Conservation (phyloP, 1,140 invertebrate genomes). For the Arion vulgaris region DNA sequence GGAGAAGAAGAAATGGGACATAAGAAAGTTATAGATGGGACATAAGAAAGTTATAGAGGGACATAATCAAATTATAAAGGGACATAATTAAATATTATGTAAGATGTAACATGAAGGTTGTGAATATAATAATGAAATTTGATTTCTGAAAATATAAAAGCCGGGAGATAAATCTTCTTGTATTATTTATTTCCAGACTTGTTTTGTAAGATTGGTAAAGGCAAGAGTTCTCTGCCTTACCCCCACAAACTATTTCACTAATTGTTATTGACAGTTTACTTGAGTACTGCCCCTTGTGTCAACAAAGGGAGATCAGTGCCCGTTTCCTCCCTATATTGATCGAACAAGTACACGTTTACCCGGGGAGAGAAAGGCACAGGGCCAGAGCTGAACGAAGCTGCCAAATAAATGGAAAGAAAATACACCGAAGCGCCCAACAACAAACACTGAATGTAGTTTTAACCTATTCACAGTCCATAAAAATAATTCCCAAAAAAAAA, state of each 20-base stretch:
- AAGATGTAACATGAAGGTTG: too few relatives aligned
- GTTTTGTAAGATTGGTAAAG: neutral
- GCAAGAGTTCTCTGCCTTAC: neutral
- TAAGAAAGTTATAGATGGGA: too few relatives aligned
- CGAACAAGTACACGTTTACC: constrained; percentile 22
- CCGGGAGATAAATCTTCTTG: too few relatives aligned
- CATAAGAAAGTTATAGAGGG: too few relatives aligned
- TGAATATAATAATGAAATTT: too few relatives aligned
- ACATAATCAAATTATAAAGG: too few relatives aligned
- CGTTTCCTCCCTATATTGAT: constrained; percentile 18
- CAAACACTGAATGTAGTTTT: constrained; percentile 24
- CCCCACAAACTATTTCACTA: neutral
- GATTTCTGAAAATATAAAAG: too few relatives aligned
- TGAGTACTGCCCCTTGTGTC: constrained; percentile 23
- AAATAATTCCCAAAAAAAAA: neutral
- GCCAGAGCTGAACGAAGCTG: neutral
- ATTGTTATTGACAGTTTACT: constrained; percentile 33
- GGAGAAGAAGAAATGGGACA: too few relatives aligned
- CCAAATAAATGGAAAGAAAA: constrained; percentile 24
- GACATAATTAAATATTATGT: too few relatives aligned
- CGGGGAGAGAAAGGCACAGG: neutral
- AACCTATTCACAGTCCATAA: neutral
- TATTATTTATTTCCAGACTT: neutral
- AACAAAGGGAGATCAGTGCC: constrained; percentile 27
- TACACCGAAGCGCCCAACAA: neutral